phyloP scores from a whole-genome alignment of 1,140 invertebrate genomes.

The Cyphomyrmex costatus region DNA sequence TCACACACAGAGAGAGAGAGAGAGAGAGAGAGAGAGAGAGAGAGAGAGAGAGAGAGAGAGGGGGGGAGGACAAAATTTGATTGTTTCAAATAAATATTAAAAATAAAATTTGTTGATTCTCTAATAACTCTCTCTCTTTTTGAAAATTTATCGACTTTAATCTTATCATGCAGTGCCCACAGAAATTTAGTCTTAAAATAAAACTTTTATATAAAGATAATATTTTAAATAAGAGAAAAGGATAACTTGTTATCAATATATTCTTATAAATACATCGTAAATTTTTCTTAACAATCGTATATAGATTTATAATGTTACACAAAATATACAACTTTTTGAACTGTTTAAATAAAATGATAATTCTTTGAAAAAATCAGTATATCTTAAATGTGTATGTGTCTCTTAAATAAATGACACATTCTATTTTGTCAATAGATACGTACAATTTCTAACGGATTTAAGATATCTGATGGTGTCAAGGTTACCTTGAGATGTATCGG shows the following conservation, averaged over 20 bases:
- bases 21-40: too few species aligned
- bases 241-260: background rate
- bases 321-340: background rate
- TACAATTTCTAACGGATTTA: slow-evolving; percentile 5
- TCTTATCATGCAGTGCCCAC: background rate
- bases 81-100: background rate
- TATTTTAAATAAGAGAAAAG: background rate
- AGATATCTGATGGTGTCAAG: slow-evolving; percentile 27
- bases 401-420: background rate
- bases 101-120: background rate
- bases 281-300: background rate
- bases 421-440: background rate
- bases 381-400: too few species aligned
- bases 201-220: background rate
- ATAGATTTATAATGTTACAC: background rate
- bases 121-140: background rate
- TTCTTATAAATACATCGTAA: background rate
- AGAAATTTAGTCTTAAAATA: background rate
- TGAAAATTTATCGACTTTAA: background rate
- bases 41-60: too few species aligned
- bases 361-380: background rate
- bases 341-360: background rate
- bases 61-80: too few species aligned
- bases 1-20: too few species aligned
- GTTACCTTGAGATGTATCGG: slow-evolving; percentile 25